phyloP scores from a whole-genome alignment of 2,888 invertebrate species.

The Arge pagana region DNA sequence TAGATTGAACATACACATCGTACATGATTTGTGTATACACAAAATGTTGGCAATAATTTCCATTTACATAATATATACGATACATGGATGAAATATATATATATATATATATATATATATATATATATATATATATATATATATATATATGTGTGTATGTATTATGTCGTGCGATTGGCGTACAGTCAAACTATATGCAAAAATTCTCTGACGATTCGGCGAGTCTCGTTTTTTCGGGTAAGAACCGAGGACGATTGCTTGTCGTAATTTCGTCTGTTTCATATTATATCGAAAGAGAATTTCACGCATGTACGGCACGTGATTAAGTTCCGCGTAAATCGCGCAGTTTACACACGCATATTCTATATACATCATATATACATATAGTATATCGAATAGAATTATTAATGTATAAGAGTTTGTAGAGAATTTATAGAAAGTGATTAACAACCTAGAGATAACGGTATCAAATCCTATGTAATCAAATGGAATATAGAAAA shows the following conservation, averaged over 20 bases:
- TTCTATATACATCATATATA: slow-evolving; percentile 2
- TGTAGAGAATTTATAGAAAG: slow-evolving; percentile 41
- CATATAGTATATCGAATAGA: slow-evolving; percentile 9
- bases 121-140: slow-evolving; percentile 4
- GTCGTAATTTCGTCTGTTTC: too few relatives aligned
- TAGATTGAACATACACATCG: slow-evolving; percentile 18
- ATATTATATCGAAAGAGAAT: too few relatives aligned
- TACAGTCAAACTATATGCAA: too few relatives aligned
- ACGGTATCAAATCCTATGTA: slow-evolving; percentile 17
- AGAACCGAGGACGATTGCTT: too few relatives aligned
- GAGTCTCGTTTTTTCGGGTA: too few relatives aligned
- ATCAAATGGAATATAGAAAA: slow-evolving; percentile 4
- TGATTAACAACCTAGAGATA: slow-evolving; percentile 31
- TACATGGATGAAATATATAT: slow-evolving; percentile 2
- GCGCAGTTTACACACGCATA: too few relatives aligned
- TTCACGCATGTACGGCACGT: too few relatives aligned
- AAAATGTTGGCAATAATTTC: slow-evolving; percentile 28
- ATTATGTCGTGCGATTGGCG: too few relatives aligned
- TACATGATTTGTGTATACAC: slow-evolving; percentile 21
- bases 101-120: slow-evolving; percentile 4
- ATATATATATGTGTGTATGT: neutral
- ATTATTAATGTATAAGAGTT: slow-evolving; percentile 32
- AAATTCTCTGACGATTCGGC: too few relatives aligned
- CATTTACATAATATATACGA: slow-evolving; percentile 16
- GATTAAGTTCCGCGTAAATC: too few relatives aligned